Evolutionary conservation across 2,797 vertebrate genomes (phyloP).

Genomic region (Acanthopagrus latus): DNA sequence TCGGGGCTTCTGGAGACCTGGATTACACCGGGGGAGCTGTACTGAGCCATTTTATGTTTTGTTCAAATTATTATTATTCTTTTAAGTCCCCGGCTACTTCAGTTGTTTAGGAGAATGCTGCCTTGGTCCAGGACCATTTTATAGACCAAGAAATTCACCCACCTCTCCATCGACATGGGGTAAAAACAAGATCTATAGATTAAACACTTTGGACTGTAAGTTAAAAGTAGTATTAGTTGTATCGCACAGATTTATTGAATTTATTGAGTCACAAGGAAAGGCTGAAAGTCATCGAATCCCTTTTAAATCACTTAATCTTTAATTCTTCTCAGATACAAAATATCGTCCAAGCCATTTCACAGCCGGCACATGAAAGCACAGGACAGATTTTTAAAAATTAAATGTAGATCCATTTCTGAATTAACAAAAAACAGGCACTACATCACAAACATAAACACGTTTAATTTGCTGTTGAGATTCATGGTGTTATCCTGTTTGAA

Average conservation of each 20-base stretch:
- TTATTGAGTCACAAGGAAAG: neutral
- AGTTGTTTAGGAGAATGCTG: no score
- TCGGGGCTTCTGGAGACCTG: no score
- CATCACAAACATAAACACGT: neutral
- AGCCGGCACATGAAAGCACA: neutral
- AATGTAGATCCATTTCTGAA: neutral
- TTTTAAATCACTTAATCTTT: neutral
- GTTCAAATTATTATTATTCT: no score
- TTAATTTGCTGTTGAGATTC: neutral
- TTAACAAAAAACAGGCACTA: neutral
- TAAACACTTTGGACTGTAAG: neutral
- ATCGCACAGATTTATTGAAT: neutral
- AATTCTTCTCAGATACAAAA: neutral
- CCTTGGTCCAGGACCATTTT: no score
- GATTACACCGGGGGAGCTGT: no score
- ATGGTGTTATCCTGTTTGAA: constrained; percentile 10
- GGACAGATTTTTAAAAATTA: neutral
- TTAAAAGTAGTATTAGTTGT: neutral
- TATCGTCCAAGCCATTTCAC: neutral
- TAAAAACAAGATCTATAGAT: no score
- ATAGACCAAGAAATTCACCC: no score
- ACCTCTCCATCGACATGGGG: no score
- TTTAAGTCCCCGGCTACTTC: no score
- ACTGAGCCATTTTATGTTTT: no score
- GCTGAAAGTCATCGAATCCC: neutral